Base-by-base conservation (phyloP, 2,797 vertebrate genomes). In the Dryobates pubescens region DNA sequence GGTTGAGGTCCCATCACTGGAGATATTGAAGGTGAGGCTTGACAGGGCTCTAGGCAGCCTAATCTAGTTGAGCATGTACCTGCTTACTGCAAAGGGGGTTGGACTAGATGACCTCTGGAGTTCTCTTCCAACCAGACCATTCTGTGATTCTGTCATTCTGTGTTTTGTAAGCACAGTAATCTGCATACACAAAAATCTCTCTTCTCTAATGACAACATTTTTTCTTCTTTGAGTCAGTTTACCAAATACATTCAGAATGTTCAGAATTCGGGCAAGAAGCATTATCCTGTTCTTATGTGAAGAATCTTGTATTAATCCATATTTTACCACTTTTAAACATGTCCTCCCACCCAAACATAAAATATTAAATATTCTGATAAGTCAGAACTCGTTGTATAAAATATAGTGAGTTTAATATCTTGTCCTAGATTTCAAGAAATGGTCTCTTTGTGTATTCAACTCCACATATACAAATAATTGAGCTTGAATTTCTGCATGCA, bases 381-480 rank as follows among this genome's bases (percentile, higher is more conserved):
- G 59, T 71, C 79, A 78, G 69, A 89, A 76, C 38, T 89, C 82
- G 57, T 58, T 68, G 45, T 79, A 83, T 83, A 91, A 93, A 91
- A 92, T 77, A 82, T 7, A 76, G 45, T 36, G 17, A 82, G 18
- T 84, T 95, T 95, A 93, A 94, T 64, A 84, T 76, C 80, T 91
- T 91, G 74, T 89, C 86, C 85, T 71, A 91, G 80, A 94, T 92
- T 88, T 91, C 89, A 89, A 88, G 82, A 95, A 94, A 79, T 58
- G 11, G 9, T 11, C 3, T 88, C 86, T 89, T 82, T 90, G 78
- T 93, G 71, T 84, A 74, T 92, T 95, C 75, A 91, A 49, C 41
- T 94, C 91, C 69, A 51, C 82, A 84, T 93, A 79, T 68, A 80
- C 93, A 96, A 95, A 94, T 93, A 95, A 89, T 26, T 71, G 85